Base-by-base conservation (phyloP, 2,797 vertebrate species). In the Cynopterus sphinx region DNA sequence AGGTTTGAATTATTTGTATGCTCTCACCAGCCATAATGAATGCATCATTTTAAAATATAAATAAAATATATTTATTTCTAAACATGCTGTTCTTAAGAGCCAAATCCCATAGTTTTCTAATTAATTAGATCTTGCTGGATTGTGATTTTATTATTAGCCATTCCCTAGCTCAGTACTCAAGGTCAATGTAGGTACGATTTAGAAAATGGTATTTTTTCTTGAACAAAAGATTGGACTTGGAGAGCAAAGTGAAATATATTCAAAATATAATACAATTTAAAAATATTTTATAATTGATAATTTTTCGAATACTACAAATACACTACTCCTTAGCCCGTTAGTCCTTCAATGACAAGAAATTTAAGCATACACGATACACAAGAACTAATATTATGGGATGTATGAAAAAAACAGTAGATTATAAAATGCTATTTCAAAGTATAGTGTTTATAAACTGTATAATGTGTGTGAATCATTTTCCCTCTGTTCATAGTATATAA, bases 81-180 rank as follows among this genome's bases (percentile, higher is more conserved):
- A 97, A 96, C 95, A 95, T 43, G 55, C 68, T 97, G 81, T 96
- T 94, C 97, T 90, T 46, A 94, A 93, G 68, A 92, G 75, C 88
- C 95, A 93, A 90, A 96, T 87, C 87, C 71, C 84, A 71, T 24
- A 92, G 61, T 81, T 96, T 11, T 90, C 68, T 78, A 70, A 68
- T 95, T 86, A 96, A 90, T 94, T 92, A 92, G 73, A 85, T 90
- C 5, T 78, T 84, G 31, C 73, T 94, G 63, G 36, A 49, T 85
- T 85, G 59, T 16, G n/a, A 94, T 46, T 87, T 96, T 94, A 90
- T 94, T 97, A 75, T 39, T 82, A 88, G 55, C 22, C 51, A 59
- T 97, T 97, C 63, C 46, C 85, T 95, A 95, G 77, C 90, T 95
- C 57, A 95, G 12, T 59, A 79, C 5, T 88, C 70, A 96, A 92